phyloP scores from a whole-genome alignment of 1,140 invertebrate species.

The Colletes gigas region DNA sequence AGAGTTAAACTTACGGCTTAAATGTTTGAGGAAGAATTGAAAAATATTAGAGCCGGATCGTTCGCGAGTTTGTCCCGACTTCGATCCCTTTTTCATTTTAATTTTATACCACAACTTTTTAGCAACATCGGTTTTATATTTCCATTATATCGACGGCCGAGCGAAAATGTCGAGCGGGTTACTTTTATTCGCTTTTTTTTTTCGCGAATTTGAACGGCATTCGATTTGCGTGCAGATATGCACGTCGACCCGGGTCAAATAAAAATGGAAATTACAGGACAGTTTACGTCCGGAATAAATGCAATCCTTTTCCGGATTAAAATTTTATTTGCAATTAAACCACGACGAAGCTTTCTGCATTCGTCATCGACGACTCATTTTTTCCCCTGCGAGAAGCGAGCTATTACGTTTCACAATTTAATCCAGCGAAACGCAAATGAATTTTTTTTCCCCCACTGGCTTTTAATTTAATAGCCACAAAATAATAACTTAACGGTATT shows the following conservation, averaged over 20 bases:
- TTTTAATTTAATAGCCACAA: too few species aligned
- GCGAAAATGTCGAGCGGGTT: background rate
- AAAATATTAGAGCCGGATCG: too few species aligned
- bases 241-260: conserved; percentile 4
- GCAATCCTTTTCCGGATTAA: conserved; percentile 29
- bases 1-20: too few species aligned
- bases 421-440: background rate
- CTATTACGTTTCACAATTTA: background rate
- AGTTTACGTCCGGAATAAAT: conserved; percentile 39
- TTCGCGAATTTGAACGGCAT: background rate
- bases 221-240: conserved; percentile 26
- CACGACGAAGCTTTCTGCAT: background rate
- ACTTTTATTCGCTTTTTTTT: background rate
- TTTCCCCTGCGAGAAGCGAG: too few species aligned
- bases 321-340: conserved; percentile 46
- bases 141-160: background rate
- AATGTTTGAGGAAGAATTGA: too few species aligned
- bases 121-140: background rate
- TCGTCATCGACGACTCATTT: background rate
- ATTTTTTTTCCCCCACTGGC: too few species aligned
- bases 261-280: conserved; percentile 39
- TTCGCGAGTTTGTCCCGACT: too few species aligned
- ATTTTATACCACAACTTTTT: too few species aligned
- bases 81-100: too few species aligned
- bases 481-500: background rate